Evolutionary conservation across 2,888 invertebrate genomes (phyloP).

Genomic region (Chaitophorus viminalis): DNA sequence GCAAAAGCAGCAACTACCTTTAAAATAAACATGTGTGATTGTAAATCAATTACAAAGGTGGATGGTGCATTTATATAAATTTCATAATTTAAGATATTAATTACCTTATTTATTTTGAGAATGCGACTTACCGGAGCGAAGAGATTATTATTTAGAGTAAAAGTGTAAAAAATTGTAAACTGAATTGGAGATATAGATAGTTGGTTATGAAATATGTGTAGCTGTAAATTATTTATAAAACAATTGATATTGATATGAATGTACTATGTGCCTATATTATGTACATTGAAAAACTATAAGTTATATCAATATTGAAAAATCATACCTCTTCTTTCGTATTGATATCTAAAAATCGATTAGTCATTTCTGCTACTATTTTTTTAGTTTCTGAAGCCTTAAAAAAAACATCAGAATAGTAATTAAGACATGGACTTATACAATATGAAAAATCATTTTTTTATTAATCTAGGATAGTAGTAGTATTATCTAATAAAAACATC

Average conservation of each 20-base stretch:
- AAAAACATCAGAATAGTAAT: background rate
- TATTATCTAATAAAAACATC: too few species aligned
- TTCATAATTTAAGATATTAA: background rate
- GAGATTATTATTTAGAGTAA: constrained; percentile 65
- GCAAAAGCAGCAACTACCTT: background rate
- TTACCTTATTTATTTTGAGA: background rate
- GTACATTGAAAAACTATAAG: too few species aligned
- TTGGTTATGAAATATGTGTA: constrained; percentile 66
- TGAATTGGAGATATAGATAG: constrained; percentile 65
- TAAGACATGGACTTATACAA: too few species aligned
- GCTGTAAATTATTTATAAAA: constrained; percentile 62
- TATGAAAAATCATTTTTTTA: too few species aligned
- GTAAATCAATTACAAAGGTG: background rate
- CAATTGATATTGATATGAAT: too few species aligned
- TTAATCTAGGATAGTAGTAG: too few species aligned
- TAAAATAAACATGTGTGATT: background rate
- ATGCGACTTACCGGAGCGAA: constrained; percentile 65
- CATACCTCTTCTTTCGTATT: constrained; percentile 63
- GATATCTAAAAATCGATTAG: constrained; percentile 60
- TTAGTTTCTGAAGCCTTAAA: constrained; percentile 62
- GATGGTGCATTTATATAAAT: background rate
- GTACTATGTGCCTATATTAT: background rate
- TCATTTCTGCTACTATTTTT: constrained; percentile 62
- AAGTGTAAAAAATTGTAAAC: constrained; percentile 66
- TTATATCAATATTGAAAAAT: background rate